Evolutionary conservation across 2,113 vertebrate genomes (phyloP), one percentile per base, ranked within the genome.

Genomic region (Limanda limanda): DNA sequence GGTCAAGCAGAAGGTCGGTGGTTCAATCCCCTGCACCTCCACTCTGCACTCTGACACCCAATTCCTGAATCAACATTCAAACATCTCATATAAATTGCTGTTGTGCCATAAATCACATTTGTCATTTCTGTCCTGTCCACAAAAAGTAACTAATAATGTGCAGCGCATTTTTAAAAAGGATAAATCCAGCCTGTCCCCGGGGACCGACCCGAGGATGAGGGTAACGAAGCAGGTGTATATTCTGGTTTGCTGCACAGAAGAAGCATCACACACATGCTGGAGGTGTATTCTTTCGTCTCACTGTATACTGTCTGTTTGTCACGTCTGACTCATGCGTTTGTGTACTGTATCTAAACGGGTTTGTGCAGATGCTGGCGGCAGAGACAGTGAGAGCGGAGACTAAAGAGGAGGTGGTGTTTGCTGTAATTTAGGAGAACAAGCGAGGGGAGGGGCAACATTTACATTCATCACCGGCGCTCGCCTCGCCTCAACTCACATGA

Each of bases 391-490:
- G 62, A 76, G 27, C 2, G 35, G 20, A 71, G 68, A 78, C 62
- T 56, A 69, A 83, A 86, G 76, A 86, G 73, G 78, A 78, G 85
- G 81, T 61, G 65, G 78, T 87, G 85, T 90, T 92, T 88, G 84
- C 74, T 78, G 85, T 91, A 83, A 93, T 90, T 91, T 89, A 74
- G 81, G 74, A 68, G 83, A 90, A 86, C 86, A 87, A 80, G 81
- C 5, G 58, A 74, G 23, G 72, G 89, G 89, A 85, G 86, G 86
- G 82, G 78, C 74, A 73, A 68, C 89, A 77, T 91, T 92, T 91
- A 91, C 83, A 92, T 92, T 91, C 89, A 91, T 88, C 90, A 88
- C 72, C 84, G 77, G 78, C 78, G 77, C 87, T 86, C 18, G 63
- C 71, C 83, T 92, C 83, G 60, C 71, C 83, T 92, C 83, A 82